Evolutionary conservation across 2,113 vertebrate genomes (phyloP).

Genomic region (Amphiprion percula): DNA sequence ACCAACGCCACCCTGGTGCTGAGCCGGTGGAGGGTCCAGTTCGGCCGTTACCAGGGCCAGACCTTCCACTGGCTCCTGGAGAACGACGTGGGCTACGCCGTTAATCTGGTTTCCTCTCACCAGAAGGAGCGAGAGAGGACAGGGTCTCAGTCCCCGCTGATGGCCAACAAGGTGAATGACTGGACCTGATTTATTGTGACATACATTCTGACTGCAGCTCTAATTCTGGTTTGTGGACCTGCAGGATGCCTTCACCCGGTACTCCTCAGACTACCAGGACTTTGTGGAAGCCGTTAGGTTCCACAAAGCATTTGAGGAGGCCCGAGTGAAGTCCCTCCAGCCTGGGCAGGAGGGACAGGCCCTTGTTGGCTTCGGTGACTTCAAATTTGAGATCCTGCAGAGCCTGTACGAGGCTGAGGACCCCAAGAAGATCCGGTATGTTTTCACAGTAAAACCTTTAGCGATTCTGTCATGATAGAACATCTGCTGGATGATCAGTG

Average conservation of each 20-base stretch:
- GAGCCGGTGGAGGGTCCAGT: not conserved
- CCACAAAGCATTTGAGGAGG: not conserved
- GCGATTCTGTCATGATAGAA: no score
- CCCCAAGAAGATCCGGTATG: not conserved
- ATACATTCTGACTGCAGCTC: no score
- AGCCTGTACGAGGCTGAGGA: not conserved
- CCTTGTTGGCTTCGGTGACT: not conserved
- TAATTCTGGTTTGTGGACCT: no score
- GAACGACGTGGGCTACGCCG: not conserved
- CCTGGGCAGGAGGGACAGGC: constrained; percentile 14
- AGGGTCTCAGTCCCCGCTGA: not conserved
- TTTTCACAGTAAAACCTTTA: no score
- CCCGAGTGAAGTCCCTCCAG: not conserved
- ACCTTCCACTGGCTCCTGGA: not conserved
- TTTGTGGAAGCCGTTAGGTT: constrained; percentile 7
- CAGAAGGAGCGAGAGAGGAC: not conserved
- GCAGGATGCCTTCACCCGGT: no score
- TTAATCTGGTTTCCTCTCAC: not conserved
- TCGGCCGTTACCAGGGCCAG: not conserved
- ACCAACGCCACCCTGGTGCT: not conserved
- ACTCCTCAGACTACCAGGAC: not conserved
- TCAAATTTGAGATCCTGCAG: constrained; percentile 11
- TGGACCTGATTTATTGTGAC: not conserved
- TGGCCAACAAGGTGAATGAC: not conserved
- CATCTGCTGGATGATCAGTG: no score